Conservation (phyloP, 1,140 invertebrate genomes). For the Bombus difficillimus region DNA sequence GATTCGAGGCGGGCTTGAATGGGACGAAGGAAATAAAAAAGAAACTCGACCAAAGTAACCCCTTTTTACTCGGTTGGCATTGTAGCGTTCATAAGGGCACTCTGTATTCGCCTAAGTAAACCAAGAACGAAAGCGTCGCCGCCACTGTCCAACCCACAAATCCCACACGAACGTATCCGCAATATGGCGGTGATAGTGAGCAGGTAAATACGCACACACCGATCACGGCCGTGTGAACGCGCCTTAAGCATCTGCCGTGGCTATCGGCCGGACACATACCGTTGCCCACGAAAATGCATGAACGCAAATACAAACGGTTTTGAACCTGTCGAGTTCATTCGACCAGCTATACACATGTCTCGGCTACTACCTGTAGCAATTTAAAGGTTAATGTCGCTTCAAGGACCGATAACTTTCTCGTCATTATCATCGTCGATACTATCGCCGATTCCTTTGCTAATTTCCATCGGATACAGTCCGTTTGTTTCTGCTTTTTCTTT, state of each 20-base stretch:
- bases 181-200: conserved; percentile 13
- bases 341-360: background rate
- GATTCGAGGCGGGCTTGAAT: conserved; percentile 1
- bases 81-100: conserved; percentile 31
- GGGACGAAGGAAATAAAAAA: background rate
- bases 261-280: conserved; percentile 36
- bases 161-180: conserved; percentile 21
- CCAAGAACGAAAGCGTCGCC: conserved; percentile 54
- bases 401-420: conserved; percentile 23
- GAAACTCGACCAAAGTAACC: conserved; percentile 31
- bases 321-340: conserved; percentile 21
- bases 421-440: conserved; percentile 47
- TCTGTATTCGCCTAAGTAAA: conserved; percentile 50
- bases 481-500: background rate
- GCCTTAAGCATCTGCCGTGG: conserved; percentile 55
- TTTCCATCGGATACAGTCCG: background rate
- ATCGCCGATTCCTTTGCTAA: background rate
- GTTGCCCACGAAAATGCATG: conserved; percentile 12
- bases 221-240: conserved; percentile 42
- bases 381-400: conserved; percentile 61
- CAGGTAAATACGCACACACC: conserved; percentile 50
- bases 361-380: conserved; percentile 63
- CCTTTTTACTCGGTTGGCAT: conserved; percentile 21
- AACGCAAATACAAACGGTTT: conserved; percentile 1
- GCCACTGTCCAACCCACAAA: conserved; percentile 50